These are phyloP conservation scores for Apamea crenata DNA, from an alignment of 2,888 invertebrate species.

Conservation along the genomic window DNA sequence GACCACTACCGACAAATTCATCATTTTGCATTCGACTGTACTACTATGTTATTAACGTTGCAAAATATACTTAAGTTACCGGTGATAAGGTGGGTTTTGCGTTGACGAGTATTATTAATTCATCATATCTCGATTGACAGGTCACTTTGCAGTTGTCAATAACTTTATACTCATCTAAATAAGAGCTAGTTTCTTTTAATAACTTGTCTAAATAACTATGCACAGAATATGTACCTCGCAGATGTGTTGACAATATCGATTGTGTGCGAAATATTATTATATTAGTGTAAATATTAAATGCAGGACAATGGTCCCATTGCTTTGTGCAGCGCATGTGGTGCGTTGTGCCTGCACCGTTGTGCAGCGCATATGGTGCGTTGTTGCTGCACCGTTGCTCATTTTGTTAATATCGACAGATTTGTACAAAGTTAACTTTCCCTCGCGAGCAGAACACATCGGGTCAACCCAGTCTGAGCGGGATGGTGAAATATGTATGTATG, in stretches of 20 bases:
- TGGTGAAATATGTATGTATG: conserved; percentile 51
- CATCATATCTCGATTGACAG: conserved; percentile 65
- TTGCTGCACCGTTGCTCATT: conserved; percentile 69
- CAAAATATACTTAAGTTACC: conserved; percentile 4
- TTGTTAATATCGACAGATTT: conserved; percentile 63
- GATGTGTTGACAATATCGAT: conserved; percentile 70
- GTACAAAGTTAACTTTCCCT: conserved; percentile 52
- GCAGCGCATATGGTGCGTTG: conserved; percentile 60
- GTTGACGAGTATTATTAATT: conserved; percentile 45
- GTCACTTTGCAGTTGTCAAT: conserved; percentile 49
- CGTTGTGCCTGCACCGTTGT: conserved; percentile 45
- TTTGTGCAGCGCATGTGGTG: conserved; percentile 63
- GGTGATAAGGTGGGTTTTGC: conserved; percentile 14
- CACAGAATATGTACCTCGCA: conserved; percentile 49
- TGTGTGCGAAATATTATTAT: conserved; percentile 65
- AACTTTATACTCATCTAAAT: conserved; percentile 40
- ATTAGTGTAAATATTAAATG: conserved; percentile 65
- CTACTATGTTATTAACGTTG: not conserved
- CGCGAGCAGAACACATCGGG: conserved; percentile 5
- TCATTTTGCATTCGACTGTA: conserved; percentile 64
- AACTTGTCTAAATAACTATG: conserved; percentile 13
- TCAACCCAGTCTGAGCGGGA: conserved; percentile 38
- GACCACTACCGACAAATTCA: conserved; percentile 64
- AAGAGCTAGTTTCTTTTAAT: conserved; percentile 49
- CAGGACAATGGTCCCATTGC: conserved; percentile 57